Percentiles rank a stretch among this genome's conserved stretches.
Evolutionary conservation across 2,113 vertebrate genomes (phyloP).

Genomic region (Corythaeola cristata): DNA sequence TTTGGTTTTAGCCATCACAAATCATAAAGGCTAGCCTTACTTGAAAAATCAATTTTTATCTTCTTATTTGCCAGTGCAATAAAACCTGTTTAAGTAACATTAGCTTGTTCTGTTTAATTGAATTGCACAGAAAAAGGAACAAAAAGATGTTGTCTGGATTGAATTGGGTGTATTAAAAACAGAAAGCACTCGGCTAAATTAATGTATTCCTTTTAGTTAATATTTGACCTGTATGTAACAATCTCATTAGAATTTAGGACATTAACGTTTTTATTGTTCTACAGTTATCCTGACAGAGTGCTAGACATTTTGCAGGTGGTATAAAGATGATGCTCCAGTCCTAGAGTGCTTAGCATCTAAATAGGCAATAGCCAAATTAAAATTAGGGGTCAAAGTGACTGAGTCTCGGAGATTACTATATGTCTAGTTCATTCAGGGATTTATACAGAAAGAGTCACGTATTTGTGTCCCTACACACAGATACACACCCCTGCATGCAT

Average conservation of each 20-base stretch:
- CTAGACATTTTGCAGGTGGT: background rate
- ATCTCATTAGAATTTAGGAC: background rate
- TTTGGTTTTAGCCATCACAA: background rate
- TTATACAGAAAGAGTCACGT: background rate
- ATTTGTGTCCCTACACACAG: background rate
- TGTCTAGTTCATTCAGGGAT: background rate
- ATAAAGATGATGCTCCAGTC: background rate
- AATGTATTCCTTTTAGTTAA: background rate
- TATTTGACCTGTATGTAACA: background rate
- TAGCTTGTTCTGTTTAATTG: background rate
- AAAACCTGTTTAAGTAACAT: conserved; percentile 10
- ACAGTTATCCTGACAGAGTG: background rate
- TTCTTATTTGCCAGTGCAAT: background rate
- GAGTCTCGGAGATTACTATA: background rate
- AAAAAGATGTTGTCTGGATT: background rate
- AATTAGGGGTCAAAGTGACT: background rate
- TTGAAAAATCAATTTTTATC: background rate
- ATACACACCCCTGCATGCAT: too few species aligned
- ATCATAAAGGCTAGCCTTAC: background rate
- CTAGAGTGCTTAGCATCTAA: background rate
- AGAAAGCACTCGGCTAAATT: background rate
- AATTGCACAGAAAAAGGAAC: background rate
- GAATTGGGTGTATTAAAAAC: background rate
- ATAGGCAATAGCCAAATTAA: background rate
- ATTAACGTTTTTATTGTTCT: background rate